These are phyloP conservation scores for Alces alces DNA, from an alignment of 2,113 vertebrate species.

Conservation along the genomic window DNA sequence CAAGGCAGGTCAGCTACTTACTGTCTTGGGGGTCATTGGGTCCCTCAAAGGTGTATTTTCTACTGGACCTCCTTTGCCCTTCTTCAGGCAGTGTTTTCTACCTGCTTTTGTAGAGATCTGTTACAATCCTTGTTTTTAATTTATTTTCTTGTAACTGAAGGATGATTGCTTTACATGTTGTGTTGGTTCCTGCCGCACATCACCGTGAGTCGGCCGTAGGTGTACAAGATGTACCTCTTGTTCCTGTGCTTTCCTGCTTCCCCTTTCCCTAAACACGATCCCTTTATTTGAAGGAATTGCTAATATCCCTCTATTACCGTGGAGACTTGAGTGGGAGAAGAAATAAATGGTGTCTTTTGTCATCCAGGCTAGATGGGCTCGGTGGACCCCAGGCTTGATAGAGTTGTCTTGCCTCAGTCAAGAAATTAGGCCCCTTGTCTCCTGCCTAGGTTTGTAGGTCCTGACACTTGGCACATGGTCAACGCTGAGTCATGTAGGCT, in stretches of 20 bases:
- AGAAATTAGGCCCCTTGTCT: background rate
- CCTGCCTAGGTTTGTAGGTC: background rate
- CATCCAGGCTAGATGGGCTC: background rate
- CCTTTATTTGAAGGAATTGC: background rate
- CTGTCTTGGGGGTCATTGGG: background rate
- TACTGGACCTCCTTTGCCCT: background rate
- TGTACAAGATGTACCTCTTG: background rate
- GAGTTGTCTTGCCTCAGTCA: background rate
- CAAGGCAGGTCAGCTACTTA: background rate
- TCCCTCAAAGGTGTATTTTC: background rate
- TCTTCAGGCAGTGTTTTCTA: background rate
- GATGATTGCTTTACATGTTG: background rate
- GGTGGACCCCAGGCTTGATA: background rate
- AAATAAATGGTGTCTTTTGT: background rate
- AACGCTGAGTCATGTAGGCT: background rate
- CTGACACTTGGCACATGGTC: background rate
- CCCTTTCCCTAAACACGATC: background rate
- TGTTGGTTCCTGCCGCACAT: background rate
- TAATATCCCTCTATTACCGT: background rate
- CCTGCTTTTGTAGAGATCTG: background rate
- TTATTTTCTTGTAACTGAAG: background rate
- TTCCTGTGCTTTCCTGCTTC: background rate
- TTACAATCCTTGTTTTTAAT: background rate
- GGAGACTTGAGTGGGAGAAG: background rate
- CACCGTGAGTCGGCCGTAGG: background rate